phyloP scores from a whole-genome alignment of 2,888 invertebrate species.

The Blomia tropicalis region DNA sequence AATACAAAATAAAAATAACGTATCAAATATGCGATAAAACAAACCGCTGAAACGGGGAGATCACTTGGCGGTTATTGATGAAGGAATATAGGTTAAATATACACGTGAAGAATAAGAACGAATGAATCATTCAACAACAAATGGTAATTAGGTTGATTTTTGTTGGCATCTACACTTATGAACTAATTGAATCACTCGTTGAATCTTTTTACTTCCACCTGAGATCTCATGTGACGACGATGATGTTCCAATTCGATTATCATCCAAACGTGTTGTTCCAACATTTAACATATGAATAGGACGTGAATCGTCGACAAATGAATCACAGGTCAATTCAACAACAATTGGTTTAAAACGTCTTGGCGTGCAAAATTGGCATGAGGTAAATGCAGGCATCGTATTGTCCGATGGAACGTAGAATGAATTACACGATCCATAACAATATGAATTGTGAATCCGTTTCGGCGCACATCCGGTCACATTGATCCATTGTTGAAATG shows the following conservation, averaged over 20 bases:
- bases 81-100: background rate
- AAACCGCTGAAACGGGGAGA: background rate
- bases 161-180: no score
- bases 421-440: slow-evolving; percentile 17
- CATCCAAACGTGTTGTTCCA: no score
- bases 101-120: background rate
- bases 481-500: slow-evolving; percentile 19
- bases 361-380: slow-evolving; percentile 13
- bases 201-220: no score
- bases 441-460: slow-evolving; percentile 12
- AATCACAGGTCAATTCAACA: slow-evolving; percentile 12
- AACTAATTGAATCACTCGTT: no score
- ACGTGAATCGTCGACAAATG: background rate
- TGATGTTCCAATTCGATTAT: background rate
- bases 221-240: no score
- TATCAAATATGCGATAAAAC: background rate
- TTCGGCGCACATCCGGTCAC: slow-evolving; percentile 15
- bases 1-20: background rate
- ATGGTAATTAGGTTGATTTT: no score
- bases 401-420: slow-evolving; percentile 20
- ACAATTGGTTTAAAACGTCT: slow-evolving; percentile 5
- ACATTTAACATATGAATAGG: no score
- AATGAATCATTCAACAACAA: no score
- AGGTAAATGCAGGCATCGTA: slow-evolving; percentile 10
- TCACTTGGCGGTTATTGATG: no score